Conservation (phyloP, 2,797 vertebrate genomes). For the Sebastes jordani region DNA sequence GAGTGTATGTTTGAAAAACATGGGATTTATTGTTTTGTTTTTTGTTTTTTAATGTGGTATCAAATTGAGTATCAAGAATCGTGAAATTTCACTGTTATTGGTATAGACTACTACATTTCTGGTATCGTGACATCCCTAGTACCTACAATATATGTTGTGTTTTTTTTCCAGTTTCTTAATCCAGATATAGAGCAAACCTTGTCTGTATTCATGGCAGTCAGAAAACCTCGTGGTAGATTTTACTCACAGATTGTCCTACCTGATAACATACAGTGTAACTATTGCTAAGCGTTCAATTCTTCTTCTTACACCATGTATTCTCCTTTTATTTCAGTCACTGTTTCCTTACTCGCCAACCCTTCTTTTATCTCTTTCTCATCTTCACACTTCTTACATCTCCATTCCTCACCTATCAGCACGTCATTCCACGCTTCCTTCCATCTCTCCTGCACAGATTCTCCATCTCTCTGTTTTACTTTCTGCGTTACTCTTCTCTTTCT, state of each 20-base stretch:
- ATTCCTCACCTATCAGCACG: not conserved
- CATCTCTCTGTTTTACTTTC: constrained; percentile 14
- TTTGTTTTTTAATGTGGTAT: not conserved
- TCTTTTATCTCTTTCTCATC: not conserved
- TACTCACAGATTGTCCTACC: not conserved
- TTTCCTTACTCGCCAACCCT: not conserved
- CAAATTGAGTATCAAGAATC: too few species aligned
- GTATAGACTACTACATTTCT: too few species aligned
- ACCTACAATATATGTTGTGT: not conserved
- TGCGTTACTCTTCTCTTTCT: not conserved
- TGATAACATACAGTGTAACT: not conserved
- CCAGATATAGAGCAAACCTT: not conserved
- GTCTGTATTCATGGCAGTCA: not conserved
- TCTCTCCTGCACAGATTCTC: not conserved
- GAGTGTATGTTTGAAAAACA: not conserved
- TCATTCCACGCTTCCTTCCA: not conserved
- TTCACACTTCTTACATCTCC: constrained; percentile 2
- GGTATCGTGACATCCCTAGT: too few species aligned
- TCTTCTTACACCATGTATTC: not conserved
- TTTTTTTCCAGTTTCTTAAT: not conserved
- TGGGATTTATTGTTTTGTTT: not conserved
- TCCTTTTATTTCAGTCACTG: not conserved
- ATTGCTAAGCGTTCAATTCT: not conserved
- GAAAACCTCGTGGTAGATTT: not conserved
- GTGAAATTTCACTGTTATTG: too few species aligned